These are phyloP conservation scores for Streblospio benedicti DNA, from an alignment of 1,140 invertebrate genomes.

Conservation along the genomic window DNA sequence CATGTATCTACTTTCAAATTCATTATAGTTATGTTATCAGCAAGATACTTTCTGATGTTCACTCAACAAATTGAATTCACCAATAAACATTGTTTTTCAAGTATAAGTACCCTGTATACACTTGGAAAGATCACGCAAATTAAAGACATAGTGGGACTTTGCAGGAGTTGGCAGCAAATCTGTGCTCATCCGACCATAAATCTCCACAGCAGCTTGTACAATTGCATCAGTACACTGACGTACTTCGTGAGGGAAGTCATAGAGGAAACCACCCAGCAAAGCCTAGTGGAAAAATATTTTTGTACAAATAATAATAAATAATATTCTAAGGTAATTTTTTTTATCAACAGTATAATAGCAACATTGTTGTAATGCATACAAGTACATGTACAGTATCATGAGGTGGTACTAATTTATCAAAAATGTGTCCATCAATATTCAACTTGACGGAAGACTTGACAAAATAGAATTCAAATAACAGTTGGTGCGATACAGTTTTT, in stretches of 20 bases:
- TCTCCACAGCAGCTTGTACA: constrained; percentile 45
- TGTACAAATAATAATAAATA: neutral
- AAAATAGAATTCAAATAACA: too few relatives aligned
- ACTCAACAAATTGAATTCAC: too few relatives aligned
- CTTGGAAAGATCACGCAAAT: constrained; percentile 47
- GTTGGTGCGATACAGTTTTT: too few relatives aligned
- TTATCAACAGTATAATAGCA: neutral
- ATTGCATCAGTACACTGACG: constrained; percentile 43
- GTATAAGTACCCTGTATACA: constrained; percentile 47
- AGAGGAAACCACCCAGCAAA: constrained; percentile 66
- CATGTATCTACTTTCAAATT: too few relatives aligned
- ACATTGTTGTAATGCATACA: neutral
- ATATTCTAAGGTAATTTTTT: neutral
- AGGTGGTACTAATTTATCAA: neutral
- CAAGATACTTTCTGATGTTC: too few relatives aligned
- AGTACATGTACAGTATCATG: neutral
- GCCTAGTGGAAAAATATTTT: constrained; percentile 46
- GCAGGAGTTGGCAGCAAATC: constrained; percentile 47
- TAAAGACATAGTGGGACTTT: constrained; percentile 50
- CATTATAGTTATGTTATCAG: too few relatives aligned
- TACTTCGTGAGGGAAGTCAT: constrained; percentile 49
- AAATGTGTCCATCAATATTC: neutral
- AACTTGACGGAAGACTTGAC: too few relatives aligned
- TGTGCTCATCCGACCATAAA: constrained; percentile 46
- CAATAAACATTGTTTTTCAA: too few relatives aligned